A percentile compares a stretch with the other conserved stretches of the same genome.
Evolutionary conservation across 2,888 invertebrate genomes (phyloP).

Genomic region (Drosophila fungiperda): DNA sequence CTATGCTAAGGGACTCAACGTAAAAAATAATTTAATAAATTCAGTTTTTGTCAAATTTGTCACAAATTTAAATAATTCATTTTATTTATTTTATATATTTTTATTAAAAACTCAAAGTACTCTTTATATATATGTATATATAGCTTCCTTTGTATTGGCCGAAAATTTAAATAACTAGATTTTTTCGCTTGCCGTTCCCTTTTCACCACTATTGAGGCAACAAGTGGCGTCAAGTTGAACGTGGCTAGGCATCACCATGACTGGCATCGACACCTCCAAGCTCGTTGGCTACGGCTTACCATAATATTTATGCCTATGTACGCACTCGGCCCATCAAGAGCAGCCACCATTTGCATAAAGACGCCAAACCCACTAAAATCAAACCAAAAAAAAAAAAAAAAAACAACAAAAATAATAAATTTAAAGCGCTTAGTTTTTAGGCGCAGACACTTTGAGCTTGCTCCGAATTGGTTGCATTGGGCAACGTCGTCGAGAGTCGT

Average conservation of each 20-base stretch:
- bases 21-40: not conserved
- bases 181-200: not conserved
- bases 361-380: constrained; percentile 51
- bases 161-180: not conserved
- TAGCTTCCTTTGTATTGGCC: not conserved
- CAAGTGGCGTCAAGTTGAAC: constrained; percentile 28
- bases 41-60: not conserved
- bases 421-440: constrained; percentile 50
- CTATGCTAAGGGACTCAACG: not conserved
- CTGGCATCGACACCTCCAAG: constrained; percentile 55
- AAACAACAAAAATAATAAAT: not conserved
- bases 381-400: constrained; percentile 4
- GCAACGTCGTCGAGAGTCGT: constrained; percentile 57
- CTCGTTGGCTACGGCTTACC: constrained; percentile 29
- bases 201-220: constrained; percentile 38
- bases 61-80: not conserved
- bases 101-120: not conserved
- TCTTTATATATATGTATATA: not conserved
- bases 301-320: constrained; percentile 63
- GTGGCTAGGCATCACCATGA: constrained; percentile 31
- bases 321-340: constrained; percentile 53
- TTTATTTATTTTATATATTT: not conserved
- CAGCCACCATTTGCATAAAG: constrained; percentile 66
- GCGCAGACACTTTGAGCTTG: constrained; percentile 49
- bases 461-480: constrained; percentile 64